Evolutionary conservation across 2,888 invertebrate species (phyloP).

Genomic region (Megamerina dolium): DNA sequence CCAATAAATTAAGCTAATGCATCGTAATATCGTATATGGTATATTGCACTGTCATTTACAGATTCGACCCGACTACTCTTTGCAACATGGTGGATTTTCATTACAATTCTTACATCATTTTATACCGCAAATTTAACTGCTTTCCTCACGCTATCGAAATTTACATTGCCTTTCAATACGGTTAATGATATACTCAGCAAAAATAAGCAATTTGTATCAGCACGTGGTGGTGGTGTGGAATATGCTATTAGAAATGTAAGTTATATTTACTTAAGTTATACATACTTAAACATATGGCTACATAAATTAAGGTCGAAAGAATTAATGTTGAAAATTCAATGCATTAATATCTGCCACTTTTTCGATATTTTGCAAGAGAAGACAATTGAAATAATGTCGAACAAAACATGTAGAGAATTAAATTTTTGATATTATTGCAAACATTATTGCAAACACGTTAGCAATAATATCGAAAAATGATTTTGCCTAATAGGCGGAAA

Average conservation of each 20-base stretch:
- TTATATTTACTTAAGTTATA: slow-evolving; percentile 7
- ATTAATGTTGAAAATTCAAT: too few species aligned
- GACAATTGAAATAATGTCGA: too few species aligned
- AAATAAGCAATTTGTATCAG: slow-evolving; percentile 65
- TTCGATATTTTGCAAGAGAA: too few species aligned
- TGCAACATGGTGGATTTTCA: slow-evolving; percentile 89
- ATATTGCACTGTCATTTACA: too few species aligned
- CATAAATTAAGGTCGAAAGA: not conserved
- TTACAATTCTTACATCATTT: slow-evolving; percentile 78
- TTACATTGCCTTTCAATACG: slow-evolving; percentile 70
- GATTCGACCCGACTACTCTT: slow-evolving; percentile 78
- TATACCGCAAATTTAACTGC: slow-evolving; percentile 89
- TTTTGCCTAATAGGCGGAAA: too few species aligned
- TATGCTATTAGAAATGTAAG: slow-evolving; percentile 58
- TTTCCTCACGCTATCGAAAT: slow-evolving; percentile 77
- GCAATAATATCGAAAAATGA: too few species aligned
- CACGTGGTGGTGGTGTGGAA: slow-evolving; percentile 65
- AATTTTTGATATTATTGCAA: too few species aligned
- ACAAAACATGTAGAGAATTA: too few species aligned
- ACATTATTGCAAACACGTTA: too few species aligned
- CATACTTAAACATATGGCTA: not conserved
- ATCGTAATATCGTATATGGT: too few species aligned
- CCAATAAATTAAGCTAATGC: too few species aligned
- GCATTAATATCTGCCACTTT: too few species aligned
- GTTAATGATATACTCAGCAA: slow-evolving; percentile 61